Percentiles rank a stretch among this genome's conserved stretches.
Evolutionary conservation across 2,888 invertebrate genomes (phyloP).

Genomic region (Drosophila ustulata): DNA sequence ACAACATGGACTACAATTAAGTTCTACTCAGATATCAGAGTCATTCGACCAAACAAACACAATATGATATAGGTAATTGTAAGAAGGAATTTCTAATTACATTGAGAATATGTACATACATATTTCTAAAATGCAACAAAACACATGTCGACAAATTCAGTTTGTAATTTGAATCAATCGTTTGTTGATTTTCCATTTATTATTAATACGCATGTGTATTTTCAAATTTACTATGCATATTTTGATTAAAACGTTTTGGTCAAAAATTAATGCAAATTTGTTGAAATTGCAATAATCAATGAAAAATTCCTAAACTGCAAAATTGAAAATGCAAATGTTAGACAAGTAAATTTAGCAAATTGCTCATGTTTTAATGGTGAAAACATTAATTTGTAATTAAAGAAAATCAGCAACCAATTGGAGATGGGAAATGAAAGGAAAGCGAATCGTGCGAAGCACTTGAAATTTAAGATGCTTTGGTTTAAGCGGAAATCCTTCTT

Average conservation of each 20-base stretch:
- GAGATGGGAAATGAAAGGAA: too few relatives aligned
- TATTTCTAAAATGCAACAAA: too few relatives aligned
- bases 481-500: constrained; percentile 18
- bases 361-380: neutral
- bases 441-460: constrained; percentile 1
- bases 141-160: too few relatives aligned
- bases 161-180: neutral
- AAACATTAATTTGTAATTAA: neutral
- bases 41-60: too few relatives aligned
- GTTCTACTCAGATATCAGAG: too few relatives aligned
- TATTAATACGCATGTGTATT: too few relatives aligned
- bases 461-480: constrained; percentile 39
- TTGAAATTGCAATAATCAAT: neutral
- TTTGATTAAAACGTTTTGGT: neutral
- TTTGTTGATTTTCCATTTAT: neutral
- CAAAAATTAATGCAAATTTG: neutral
- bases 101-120: too few relatives aligned
- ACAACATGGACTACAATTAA: too few relatives aligned
- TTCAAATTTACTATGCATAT: neutral
- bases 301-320: too few relatives aligned
- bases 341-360: neutral
- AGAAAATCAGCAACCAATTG: neutral
- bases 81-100: too few relatives aligned
- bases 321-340: neutral
- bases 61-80: too few relatives aligned